These are phyloP conservation scores for Mustela nigripes DNA, from an alignment of 2,113 vertebrate species.

Conservation along the genomic window DNA sequence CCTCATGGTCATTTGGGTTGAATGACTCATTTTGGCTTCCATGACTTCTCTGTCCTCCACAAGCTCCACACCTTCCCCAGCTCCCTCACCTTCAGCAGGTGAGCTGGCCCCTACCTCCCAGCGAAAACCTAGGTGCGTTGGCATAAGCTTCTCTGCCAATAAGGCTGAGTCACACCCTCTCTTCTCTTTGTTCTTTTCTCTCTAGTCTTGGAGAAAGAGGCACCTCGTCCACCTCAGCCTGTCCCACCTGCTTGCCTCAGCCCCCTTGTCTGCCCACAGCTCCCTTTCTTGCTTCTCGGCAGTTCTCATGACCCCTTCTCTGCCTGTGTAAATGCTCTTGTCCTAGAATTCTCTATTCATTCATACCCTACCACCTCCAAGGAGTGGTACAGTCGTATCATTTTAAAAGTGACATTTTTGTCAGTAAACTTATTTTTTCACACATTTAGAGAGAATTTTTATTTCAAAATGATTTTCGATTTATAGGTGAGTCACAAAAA, in stretches of 20 bases:
- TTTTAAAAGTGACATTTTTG: not conserved
- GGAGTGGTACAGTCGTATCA: not conserved
- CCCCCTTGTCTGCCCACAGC: fast-evolving
- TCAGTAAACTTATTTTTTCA: not conserved
- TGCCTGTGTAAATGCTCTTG: not conserved
- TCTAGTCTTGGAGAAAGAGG: not conserved
- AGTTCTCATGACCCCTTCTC: not conserved
- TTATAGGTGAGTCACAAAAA: not conserved
- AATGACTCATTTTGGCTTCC: not conserved
- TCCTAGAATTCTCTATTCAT: not conserved
- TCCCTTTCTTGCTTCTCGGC: not conserved
- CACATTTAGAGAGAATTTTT: not conserved
- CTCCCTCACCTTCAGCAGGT: not conserved
- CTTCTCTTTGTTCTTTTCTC: not conserved
- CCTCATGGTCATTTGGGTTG: not conserved
- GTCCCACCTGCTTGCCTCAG: not conserved
- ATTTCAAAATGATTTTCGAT: conserved; percentile 30
- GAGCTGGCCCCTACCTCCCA: not conserved
- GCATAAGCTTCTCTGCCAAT: not conserved
- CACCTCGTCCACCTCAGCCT: not conserved
- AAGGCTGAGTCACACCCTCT: not conserved
- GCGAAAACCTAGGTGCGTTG: not conserved
- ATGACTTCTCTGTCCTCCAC: not conserved
- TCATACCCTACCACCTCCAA: not conserved
- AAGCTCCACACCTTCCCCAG: not conserved